Evolutionary conservation across 1,140 invertebrate species (phyloP), one percentile per base, ranked within the genome.

Genomic region (Plutomurus gul): DNA sequence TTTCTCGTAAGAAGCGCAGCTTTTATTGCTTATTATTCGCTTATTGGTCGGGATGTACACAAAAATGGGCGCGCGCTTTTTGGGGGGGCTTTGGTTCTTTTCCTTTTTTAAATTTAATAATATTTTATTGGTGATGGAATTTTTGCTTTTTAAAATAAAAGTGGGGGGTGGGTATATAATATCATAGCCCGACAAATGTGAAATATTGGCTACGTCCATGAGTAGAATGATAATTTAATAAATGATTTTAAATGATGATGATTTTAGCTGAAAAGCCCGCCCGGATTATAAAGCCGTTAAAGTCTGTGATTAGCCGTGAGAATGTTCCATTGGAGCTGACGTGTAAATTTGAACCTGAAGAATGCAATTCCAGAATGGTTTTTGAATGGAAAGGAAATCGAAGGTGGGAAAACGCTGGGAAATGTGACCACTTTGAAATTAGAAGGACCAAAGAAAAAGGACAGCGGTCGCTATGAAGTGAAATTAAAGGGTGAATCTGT

Each of bases 351-450:
- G 81, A 87, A 88, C 18, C 86, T 94, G 82, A 88, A 89, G 46
- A 91, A n/a, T 78, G 91, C 92, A 13, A 91, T 92, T 85, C 89
- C 97, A 6, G 91, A 90, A 85, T 98, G 96, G 96, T 93, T 91
- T 83, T 92, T 93, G 82, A 96, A 98, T 87, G 94, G 93, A 39
- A 91, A 93, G 81, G 91, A 93, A 85, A 89, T 98, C 22, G 86
- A 89, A 4, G 56, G n/a, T n/a, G n/a, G 22, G 1, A 65, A 65
- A 30, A 65, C 56, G 10, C 27, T 65, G 13, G 56, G 56, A 0
- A 65, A 65, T 16, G 16, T 65, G 13, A 65, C 56, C 3, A 65
- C 13, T 36, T 10, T 72, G 6, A 72, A 39, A 13, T 40, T 72
- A 25, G 70, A 72, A 13, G 8, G 40, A 8, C 36, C 70, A 22